Evolutionary conservation across 2,888 invertebrate genomes (phyloP).

Genomic region (Cryptocheilus praepositus): DNA sequence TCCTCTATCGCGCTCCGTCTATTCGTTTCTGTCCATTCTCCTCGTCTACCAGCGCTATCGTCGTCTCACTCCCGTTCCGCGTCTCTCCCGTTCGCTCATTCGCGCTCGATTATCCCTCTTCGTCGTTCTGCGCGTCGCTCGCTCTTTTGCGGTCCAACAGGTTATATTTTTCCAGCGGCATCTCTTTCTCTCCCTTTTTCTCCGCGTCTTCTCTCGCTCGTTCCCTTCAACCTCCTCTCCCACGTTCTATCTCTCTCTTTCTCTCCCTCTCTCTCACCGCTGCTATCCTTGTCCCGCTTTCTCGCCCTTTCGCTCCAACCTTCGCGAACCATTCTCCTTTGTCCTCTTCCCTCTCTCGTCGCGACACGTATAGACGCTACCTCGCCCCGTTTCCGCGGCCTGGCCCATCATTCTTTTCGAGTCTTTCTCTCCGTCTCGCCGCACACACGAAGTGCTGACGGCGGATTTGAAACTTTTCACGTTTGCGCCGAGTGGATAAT

Average conservation of each 20-base stretch:
- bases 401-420: conserved; percentile 32
- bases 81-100: conserved; percentile 25
- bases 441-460: conserved; percentile 17
- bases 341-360: conserved; percentile 28
- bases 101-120: conserved; percentile 27
- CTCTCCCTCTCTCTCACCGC: conserved; percentile 27
- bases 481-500: conserved; percentile 51
- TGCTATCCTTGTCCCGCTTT: too few species aligned
- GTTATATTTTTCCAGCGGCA: conserved; percentile 70
- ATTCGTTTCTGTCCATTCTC: conserved; percentile 25
- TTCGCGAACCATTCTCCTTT: conserved; percentile 33
- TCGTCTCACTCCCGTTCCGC: too few species aligned
- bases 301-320: conserved; percentile 34
- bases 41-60: conserved; percentile 33
- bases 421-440: conserved; percentile 5
- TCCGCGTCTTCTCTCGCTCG: conserved; percentile 30
- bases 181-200: conserved; percentile 20
- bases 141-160: conserved; percentile 71
- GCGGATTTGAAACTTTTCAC: conserved; percentile 52
- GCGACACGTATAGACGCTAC: conserved; percentile 31
- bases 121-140: conserved; percentile 43
- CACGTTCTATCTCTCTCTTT: conserved; percentile 33
- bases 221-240: too few species aligned
- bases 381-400: conserved; percentile 47
- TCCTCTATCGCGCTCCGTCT: conserved; percentile 25